These are phyloP conservation scores for Meganola albula DNA, from an alignment of 2,888 invertebrate species.

Conservation along the genomic window DNA sequence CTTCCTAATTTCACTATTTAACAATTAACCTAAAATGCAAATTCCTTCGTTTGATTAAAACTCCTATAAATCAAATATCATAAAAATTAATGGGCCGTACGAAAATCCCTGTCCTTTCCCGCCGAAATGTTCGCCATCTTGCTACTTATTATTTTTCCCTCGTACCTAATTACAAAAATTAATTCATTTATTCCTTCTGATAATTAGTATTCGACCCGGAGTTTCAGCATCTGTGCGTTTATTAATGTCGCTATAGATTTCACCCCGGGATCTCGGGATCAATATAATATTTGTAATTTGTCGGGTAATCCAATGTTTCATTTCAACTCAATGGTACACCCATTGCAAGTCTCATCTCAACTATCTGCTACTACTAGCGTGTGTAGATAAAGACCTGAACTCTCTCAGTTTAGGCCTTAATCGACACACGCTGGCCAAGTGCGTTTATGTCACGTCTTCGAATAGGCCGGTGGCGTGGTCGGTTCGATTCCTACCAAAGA, in stretches of 20 bases:
- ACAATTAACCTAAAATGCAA: slow-evolving; percentile 23
- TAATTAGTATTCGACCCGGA: slow-evolving; percentile 62
- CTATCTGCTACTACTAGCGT: no score
- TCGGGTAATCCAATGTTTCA: no score
- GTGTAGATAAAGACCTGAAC: no score
- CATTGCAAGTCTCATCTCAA: no score
- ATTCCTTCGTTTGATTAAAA: slow-evolving; percentile 22
- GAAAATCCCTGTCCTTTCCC: slow-evolving; percentile 22
- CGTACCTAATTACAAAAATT: slow-evolving; percentile 47
- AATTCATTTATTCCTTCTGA: slow-evolving; percentile 53
- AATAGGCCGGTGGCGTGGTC: no score
- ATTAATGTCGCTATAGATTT: slow-evolving; percentile 41
- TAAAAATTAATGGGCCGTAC: slow-evolving; percentile 26
- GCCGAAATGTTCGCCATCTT: slow-evolving; percentile 13
- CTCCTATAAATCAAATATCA: slow-evolving; percentile 28
- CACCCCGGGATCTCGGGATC: slow-evolving; percentile 21
- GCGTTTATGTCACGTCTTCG: no score
- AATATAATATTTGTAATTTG: slow-evolving; percentile 2
- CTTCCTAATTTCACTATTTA: slow-evolving; percentile 5
- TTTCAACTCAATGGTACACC: no score
- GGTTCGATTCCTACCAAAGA: no score
- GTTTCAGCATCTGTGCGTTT: slow-evolving; percentile 48
- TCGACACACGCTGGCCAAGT: no score
- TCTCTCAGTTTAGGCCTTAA: no score
- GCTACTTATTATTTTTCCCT: slow-evolving; percentile 23